A percentile compares a stretch with the other conserved stretches of the same genome.
phyloP scores from a whole-genome alignment of 2,113 vertebrate species.

The Caranx ignobilis region DNA sequence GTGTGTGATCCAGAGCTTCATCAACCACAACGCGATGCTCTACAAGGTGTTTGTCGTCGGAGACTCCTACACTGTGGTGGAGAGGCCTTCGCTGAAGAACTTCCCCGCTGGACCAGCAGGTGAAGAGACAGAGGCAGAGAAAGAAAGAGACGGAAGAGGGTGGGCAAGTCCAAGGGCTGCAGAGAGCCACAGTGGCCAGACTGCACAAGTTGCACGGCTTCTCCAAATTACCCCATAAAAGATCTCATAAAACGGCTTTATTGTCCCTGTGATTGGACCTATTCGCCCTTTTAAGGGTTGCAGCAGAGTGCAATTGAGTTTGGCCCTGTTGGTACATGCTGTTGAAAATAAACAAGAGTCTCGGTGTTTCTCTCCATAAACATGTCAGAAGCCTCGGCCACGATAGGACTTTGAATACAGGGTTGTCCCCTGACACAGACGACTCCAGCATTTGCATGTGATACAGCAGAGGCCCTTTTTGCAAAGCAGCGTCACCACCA shows the following conservation, averaged over 20 bases:
- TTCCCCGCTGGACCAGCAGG: slow-evolving; percentile 95
- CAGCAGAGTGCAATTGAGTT: slow-evolving; percentile 29
- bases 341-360: slow-evolving; percentile 41
- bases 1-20: slow-evolving; percentile 98
- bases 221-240: slow-evolving; percentile 69
- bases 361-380: slow-evolving; percentile 31
- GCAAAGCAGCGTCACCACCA: slow-evolving; percentile 60
- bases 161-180: slow-evolving; percentile 23
- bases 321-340: slow-evolving; percentile 21
- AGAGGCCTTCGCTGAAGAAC: slow-evolving; percentile 97
- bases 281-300: slow-evolving; percentile 61
- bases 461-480: slow-evolving; percentile 57
- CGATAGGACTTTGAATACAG: slow-evolving; percentile 29
- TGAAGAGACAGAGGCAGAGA: slow-evolving; percentile 78
- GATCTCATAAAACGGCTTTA: slow-evolving; percentile 68
- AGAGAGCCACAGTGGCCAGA: slow-evolving; percentile 7
- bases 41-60: slow-evolving; percentile 99
- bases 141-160: slow-evolving; percentile 51
- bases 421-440: slow-evolving; percentile 24
- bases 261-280: slow-evolving; percentile 52
- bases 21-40: slow-evolving; percentile 97
- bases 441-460: slow-evolving; percentile 68
- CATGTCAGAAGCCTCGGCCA: slow-evolving; percentile 14
- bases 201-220: slow-evolving; percentile 35
- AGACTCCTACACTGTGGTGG: slow-evolving; percentile 95